phyloP scores from a whole-genome alignment of 2,888 invertebrate genomes.

The Parnassius apollo region DNA sequence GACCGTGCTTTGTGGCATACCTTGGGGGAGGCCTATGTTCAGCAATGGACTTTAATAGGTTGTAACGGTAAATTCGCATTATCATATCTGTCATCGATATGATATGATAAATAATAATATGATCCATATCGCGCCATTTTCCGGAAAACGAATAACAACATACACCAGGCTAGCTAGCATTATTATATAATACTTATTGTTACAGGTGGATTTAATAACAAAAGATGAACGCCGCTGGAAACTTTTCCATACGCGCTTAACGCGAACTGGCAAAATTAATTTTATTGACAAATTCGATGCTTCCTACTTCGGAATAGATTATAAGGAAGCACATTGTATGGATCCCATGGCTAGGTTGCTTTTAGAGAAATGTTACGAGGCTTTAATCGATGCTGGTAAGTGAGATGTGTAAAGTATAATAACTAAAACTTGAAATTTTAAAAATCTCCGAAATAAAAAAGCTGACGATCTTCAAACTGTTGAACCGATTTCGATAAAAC shows the following conservation, averaged over 20 bases:
- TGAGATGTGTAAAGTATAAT: neutral
- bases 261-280: conserved; percentile 83
- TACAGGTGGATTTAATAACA: conserved; percentile 88
- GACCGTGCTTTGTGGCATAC: no score
- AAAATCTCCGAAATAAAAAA: no score
- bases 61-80: no score
- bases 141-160: no score
- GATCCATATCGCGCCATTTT: no score
- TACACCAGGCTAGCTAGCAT: neutral
- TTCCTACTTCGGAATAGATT: conserved; percentile 84
- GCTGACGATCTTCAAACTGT: no score
- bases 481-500: no score
- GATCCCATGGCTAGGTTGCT: conserved; percentile 86
- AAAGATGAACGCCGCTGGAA: conserved; percentile 86
- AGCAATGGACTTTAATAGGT: no score
- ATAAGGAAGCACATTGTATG: conserved; percentile 83
- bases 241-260: conserved; percentile 81
- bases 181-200: neutral
- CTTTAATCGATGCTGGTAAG: conserved; percentile 84
- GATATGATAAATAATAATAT: no score
- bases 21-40: no score
- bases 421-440: no score
- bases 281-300: conserved; percentile 85
- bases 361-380: conserved; percentile 86
- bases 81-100: no score